Evolutionary conservation across 2,888 invertebrate genomes (phyloP).

Genomic region (Eristalinus sepulchralis): DNA sequence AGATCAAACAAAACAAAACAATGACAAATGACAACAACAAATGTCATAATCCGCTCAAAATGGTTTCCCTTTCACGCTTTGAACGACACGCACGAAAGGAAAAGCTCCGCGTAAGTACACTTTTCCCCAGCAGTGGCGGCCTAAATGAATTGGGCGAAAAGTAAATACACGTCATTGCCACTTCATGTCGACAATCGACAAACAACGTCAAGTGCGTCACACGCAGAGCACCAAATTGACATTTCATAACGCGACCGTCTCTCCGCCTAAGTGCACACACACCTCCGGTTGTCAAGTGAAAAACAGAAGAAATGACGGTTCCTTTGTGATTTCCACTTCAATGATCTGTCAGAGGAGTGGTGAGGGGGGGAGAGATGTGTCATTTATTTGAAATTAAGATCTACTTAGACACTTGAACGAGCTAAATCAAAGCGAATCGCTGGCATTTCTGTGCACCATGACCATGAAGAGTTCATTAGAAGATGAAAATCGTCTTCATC

Average conservation of each 20-base stretch:
- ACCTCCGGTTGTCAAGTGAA: conserved; percentile 1
- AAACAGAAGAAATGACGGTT: no score
- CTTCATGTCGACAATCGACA: conserved; percentile 63
- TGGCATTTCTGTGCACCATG: conserved; percentile 59
- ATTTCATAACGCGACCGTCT: conserved; percentile 21
- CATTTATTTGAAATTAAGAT: neutral
- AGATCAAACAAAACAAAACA: neutral
- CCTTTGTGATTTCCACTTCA: conserved; percentile 54
- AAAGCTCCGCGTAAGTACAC: conserved; percentile 29
- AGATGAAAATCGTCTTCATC: conserved; percentile 20
- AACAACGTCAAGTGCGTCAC: conserved; percentile 28
- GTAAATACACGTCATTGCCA: conserved; percentile 53
- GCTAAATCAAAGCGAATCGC: conserved; percentile 65
- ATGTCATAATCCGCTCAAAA: neutral
- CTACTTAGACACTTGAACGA: conserved; percentile 59
- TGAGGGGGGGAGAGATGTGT: neutral
- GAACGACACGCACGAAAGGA: neutral
- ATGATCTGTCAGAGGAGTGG: conserved; percentile 53
- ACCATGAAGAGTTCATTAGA: conserved; percentile 68
- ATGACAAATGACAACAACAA: no score
- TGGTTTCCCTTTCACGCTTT: neutral
- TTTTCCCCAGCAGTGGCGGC: neutral
- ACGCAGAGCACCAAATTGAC: conserved; percentile 16
- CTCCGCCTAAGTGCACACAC: conserved; percentile 14
- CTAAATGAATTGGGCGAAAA: conserved; percentile 7